Evolutionary conservation across 2,888 invertebrate species (phyloP), one percentile per base, ranked within the genome.

Genomic region (Geophilus truncorum): DNA sequence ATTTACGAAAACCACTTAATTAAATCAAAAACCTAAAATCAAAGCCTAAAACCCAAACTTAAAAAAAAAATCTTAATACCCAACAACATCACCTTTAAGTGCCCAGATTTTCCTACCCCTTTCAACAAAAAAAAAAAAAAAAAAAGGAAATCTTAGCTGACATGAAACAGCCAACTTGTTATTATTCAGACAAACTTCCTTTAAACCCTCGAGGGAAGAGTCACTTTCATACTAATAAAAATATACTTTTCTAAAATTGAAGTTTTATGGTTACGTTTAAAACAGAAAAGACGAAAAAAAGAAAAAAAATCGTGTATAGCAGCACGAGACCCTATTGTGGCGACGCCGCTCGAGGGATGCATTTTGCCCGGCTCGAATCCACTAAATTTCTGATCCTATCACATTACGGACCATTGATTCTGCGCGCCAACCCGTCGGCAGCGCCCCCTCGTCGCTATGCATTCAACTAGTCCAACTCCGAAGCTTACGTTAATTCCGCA

Each of bases 361-460:
- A 57, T 57, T 57, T 57, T 57, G 57, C 57, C 18, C 18, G 57
- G 57, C 57, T 57, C 57, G 57, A 18, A 57, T 57, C 57, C 23
- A 57, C 57, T 57, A 57, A 23, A 57, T 57, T 57, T 57, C 57
- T 57, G 57, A 57, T 57, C 57, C 57, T 57, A 57, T 57, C 57
- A 57, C 57, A 57, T 57, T 57, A 57, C 57, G 57, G 57, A 57
- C 57, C 57, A 57, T 57, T 57, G 57, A 57, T 57, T 57, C 57
- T 4, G 2, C 7, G 7, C 7, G 57, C 57, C 18, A 57, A 23
- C 57, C 57, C 57, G 57, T 57, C 57, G 57, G 57, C 57, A 57
- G 57, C 57, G 21, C 57, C 15, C 36, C 9, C 36, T 40, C 36
- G 12, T 12, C 9, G 1, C n/a, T n/a, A n/a, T 57, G 18, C 23